A percentile compares a stretch with the other conserved stretches of the same genome.
These are phyloP conservation scores for Scolanthus callimorphus DNA, from an alignment of 92 coral and sea anemone genomes.

Conservation along the genomic window DNA sequence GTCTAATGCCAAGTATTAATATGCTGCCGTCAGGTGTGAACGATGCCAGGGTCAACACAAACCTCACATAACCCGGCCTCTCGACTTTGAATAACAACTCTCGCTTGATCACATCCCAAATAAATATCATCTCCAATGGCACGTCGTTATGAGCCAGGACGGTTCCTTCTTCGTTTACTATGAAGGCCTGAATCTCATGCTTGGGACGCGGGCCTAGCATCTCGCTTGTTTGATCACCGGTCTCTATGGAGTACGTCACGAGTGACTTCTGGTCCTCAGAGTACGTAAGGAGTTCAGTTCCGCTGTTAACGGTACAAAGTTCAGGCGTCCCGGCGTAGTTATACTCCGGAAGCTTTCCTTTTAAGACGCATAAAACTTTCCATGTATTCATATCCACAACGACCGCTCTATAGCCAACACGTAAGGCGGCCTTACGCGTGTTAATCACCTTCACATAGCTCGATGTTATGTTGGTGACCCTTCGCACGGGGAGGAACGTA, in stretches of 20 bases:
- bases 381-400: conserved; percentile 59
- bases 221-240: conserved; percentile 68
- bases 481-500: conserved; percentile 69
- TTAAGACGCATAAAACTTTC: conserved; percentile 55
- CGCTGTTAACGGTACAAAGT: conserved; percentile 46
- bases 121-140: conserved; percentile 34
- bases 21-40: conserved; percentile 66
- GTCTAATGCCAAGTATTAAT: conserved; percentile 39
- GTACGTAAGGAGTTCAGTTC: conserved; percentile 60
- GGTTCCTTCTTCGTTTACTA: conserved; percentile 56
- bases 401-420: conserved; percentile 54
- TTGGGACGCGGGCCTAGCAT: conserved; percentile 32
- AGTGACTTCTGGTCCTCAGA: conserved; percentile 50
- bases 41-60: conserved; percentile 45
- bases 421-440: conserved; percentile 61
- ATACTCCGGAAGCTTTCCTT: conserved; percentile 61
- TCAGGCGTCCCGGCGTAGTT: conserved; percentile 55
- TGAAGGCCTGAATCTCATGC: conserved; percentile 43
- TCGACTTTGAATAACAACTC: conserved; percentile 50
- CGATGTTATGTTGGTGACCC: conserved; percentile 53
- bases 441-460: conserved; percentile 60
- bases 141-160: conserved; percentile 47
- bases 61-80: conserved; percentile 37
- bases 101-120: conserved; percentile 69
- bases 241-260: conserved; percentile 52